Evolutionary conservation across 2,888 invertebrate genomes (phyloP), one percentile per base, ranked within the genome.

Genomic region (Chrysotoxum bicinctum): DNA sequence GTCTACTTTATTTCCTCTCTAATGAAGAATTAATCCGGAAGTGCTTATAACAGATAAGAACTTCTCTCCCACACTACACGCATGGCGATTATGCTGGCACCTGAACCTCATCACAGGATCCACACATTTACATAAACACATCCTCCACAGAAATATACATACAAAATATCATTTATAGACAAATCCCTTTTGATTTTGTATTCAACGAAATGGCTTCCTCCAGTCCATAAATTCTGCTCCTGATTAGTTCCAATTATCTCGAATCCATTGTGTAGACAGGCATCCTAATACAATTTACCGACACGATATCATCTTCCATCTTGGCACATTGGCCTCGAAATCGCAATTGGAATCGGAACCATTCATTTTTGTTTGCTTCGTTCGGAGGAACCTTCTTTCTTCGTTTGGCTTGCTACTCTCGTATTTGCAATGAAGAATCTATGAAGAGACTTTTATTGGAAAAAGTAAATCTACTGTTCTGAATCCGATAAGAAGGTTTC

Each of bases 201-300:
- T 82, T 73, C 32, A 14, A 40, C 56, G 50, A 62, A 83, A 83
- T 78, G 74, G 83, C 64, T 74, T 74, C 48, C 69, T 83, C 70
- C 83, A 75, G 74, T 79, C 79, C 75, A 84, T 84, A 79, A 84
- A 84, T 75, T 58, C 75, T 74, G 74, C 52, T 60, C 66, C 83
- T 84, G 83, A 84, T 84, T 84, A 84, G 74, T 84, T 84, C 75
- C 83, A 84, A 84, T 84, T 84, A 84, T 84, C 74, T 75, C 37
- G 64, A 84, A 84, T 70, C 83, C 79, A 75, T 84, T 84, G 83
- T 84, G 83, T 70, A 75, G 83, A 84, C 83, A 83, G 83, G 78
- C 48, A 84, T 79, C 83, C 64, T 79, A 79, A 84, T 84, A 84
- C 79, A 84, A 84, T 84, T 70, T 79, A 69, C 79, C 69, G 43